Base-by-base conservation (phyloP, 2,797 vertebrate genomes). In the Acanthurus lineatus region DNA sequence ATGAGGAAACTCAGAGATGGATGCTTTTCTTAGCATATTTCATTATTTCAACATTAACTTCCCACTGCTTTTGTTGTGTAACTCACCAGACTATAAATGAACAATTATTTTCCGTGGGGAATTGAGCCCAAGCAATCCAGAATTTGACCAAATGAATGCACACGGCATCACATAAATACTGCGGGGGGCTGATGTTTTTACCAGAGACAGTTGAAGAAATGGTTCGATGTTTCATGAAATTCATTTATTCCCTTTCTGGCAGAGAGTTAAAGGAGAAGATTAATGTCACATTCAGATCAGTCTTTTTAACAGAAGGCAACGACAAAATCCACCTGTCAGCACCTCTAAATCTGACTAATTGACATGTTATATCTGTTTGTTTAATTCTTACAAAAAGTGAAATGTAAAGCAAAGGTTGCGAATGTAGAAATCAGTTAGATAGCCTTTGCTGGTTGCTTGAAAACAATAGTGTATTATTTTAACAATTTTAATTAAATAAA, bases 21-120 rank as follows among this genome's bases (percentile, higher is more conserved):
- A 69, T 69, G 77, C 56, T 80, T 66, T 73, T 82, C 66, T 82
- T 68, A 22, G 54, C 64, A 78, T 81, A 84, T 80, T 87, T 89
- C 64, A 89, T 89, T 87, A 85, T 83, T 84, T 84, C 62, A 63
- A 76, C 65, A 63, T 80, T 81, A 28, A 62, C 77, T 76, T 79
- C 73, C 70, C 22, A 47, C 44, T 42, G 70, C 72, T 54, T 78
- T 54, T 77, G 54, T 83, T 79, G 73, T 73, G 25, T 77, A 76
- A 79, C 60, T 77, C 70, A 64, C 14, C 54, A 63, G 69, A 84
- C 62, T 80, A 69, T 77, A 75, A 74, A 83, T 80, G 63, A 84
- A 75, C 57, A 83, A 77, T 81, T 73, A 51, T 65, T 76, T 74
- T 81, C 76, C 63, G 19, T 28, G 22, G 57, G 73, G 79, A 84